These are phyloP conservation scores for Camponotus pennsylvanicus DNA, from an alignment of 1,140 invertebrate species.

Conservation along the genomic window DNA sequence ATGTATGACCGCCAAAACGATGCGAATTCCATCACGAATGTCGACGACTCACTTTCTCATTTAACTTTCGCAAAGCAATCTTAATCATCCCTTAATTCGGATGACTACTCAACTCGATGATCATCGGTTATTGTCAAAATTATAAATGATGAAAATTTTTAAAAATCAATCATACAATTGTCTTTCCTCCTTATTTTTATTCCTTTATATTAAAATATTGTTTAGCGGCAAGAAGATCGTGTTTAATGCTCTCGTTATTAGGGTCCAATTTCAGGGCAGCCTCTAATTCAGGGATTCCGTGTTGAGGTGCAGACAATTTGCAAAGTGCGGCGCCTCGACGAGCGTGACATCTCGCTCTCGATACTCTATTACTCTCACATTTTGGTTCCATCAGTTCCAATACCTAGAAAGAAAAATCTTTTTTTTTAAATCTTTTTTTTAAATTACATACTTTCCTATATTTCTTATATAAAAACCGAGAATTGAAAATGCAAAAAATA, in stretches of 20 bases:
- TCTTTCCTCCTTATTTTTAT: slow-evolving; percentile 40
- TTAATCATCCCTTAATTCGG: not conserved
- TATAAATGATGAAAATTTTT: too few relatives aligned
- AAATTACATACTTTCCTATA: not conserved
- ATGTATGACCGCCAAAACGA: not conserved
- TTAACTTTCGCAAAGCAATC: not conserved
- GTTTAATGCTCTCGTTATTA: slow-evolving; percentile 85
- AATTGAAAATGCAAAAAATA: not conserved
- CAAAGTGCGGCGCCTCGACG: slow-evolving; percentile 91
- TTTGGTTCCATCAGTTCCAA: slow-evolving; percentile 91
- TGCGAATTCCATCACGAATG: not conserved
- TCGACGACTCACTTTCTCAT: slow-evolving; percentile 10
- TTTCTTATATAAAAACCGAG: not conserved
- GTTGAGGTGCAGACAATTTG: slow-evolving; percentile 89
- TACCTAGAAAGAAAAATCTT: slow-evolving; percentile 85
- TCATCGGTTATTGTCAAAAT: not conserved
- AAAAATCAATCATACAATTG: too few relatives aligned
- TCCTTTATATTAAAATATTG: slow-evolving; percentile 76
- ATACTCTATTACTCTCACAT: slow-evolving; percentile 90
- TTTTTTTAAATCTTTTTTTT: not conserved
- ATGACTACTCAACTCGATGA: not conserved
- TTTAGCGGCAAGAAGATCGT: slow-evolving; percentile 81
- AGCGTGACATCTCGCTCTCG: slow-evolving; percentile 90
- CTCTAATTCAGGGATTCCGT: slow-evolving; percentile 92
- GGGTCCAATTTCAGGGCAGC: slow-evolving; percentile 89